Evolutionary conservation across 2,113 vertebrate species (phyloP), one percentile per base, ranked within the genome.

Genomic region (Ploceus nigricollis): DNA sequence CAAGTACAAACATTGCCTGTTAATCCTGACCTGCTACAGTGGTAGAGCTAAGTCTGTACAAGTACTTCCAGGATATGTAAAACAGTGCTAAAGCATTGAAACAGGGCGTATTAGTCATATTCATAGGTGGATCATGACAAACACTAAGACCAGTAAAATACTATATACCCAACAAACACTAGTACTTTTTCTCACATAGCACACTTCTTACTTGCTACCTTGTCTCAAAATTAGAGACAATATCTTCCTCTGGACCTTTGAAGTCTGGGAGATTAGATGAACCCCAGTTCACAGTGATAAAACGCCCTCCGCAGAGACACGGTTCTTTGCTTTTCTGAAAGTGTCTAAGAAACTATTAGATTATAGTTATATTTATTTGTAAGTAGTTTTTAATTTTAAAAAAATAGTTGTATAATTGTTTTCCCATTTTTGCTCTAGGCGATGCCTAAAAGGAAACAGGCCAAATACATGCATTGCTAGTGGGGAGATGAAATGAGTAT

Each of bases 351-450:
- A 69, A 10, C 11, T 19, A 20, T 27, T 51, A 56, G 30, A 58
- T 63, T 50, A 75, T 2, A 40, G 22, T 6, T 50, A 9, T 6
- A 66, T 28, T 81, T 84, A 33, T 64, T 54, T 37, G 4, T 7
- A 61, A 13, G 11, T 20, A 11, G 17, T 3, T 51, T 31, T 45
- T 9, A 44, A 10, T 5, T 6, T 37, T 15, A 1, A 0, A 2
- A 33, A 45, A 61, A 21, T 4, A 31, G 7, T 57, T 73, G 31
- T 21, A 18, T 56, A 65, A 61, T 50, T 60, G 27, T 51, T 73
- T 76, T 58, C 15, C n/a, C 14, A 9, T 28, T 76, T 91, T 81
- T 73, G 7, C 30, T 87, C 28, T 25, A 70, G 56, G 28, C 13
- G 2, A 39, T 24, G 7, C 10, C 39, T 54, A 44, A 48, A 81